These are phyloP conservation scores for Lamellibrachia satsuma DNA, from an alignment of 2,888 invertebrate species.

Conservation along the genomic window DNA sequence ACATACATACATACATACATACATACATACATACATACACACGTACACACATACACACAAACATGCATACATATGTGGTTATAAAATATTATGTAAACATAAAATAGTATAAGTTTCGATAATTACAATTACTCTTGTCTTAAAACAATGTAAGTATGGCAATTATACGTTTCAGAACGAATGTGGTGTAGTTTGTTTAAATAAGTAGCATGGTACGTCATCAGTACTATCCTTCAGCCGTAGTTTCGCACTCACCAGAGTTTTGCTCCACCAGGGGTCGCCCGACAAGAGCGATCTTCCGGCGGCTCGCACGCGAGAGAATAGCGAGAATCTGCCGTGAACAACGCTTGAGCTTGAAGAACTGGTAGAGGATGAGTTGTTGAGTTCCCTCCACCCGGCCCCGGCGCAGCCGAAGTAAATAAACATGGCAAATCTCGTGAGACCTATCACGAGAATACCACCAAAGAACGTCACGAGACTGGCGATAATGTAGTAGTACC, in stretches of 20 bases:
- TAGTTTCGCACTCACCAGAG: conserved; percentile 33
- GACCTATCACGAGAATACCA: conserved; percentile 30
- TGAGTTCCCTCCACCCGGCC: neutral
- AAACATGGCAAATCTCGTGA: neutral
- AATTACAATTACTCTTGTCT: no score
- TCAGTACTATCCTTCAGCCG: no score
- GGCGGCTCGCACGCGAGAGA: conserved; percentile 32
- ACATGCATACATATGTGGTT: no score
- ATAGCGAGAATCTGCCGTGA: neutral
- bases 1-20: no score
- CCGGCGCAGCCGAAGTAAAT: neutral
- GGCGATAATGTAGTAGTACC: conserved; percentile 37
- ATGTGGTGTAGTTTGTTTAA: no score
- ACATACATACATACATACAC: no score
- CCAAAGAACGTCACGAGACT: conserved; percentile 38
- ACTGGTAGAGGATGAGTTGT: neutral
- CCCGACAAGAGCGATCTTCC: conserved; percentile 32
- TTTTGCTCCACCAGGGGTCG: conserved; percentile 30
- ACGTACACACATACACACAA: no score
- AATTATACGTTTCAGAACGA: no score
- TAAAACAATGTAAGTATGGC: no score
- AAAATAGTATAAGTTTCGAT: no score
- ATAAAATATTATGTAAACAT: no score
- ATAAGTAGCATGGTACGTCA: no score
- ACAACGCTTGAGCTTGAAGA: neutral